Percentiles rank a stretch among this genome's conserved stretches.
phyloP scores from a whole-genome alignment of 2,113 vertebrate genomes.

The Myodes glareolus region DNA sequence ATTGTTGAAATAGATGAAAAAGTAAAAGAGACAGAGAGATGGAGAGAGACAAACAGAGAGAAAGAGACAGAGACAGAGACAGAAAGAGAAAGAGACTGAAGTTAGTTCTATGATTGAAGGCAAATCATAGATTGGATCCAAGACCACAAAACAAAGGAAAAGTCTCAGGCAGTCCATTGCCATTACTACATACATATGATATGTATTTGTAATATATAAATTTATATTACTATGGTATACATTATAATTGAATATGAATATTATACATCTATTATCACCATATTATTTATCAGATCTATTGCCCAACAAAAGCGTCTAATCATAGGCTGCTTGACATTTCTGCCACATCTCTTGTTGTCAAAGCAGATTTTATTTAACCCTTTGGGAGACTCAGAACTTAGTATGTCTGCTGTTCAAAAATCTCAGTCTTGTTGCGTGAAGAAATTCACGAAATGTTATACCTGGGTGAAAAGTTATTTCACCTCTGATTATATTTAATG shows the following conservation, averaged over 20 bases:
- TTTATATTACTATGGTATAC: not conserved
- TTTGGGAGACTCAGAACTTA: constrained; percentile 3
- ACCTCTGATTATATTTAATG: constrained; percentile 10
- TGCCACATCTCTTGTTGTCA: not conserved
- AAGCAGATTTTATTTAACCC: not conserved
- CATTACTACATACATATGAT: not conserved
- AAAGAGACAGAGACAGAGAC: no score
- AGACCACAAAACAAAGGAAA: not conserved
- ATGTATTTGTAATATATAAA: not conserved
- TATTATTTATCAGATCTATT: not conserved
- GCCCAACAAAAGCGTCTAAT: not conserved
- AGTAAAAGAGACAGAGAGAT: not conserved
- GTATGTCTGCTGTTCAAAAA: constrained; percentile 20
- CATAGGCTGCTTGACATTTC: not conserved
- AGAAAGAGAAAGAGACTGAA: not conserved
- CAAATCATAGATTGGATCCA: not conserved
- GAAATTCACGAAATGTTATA: not conserved
- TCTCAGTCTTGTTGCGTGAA: not conserved
- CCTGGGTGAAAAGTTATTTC: not conserved
- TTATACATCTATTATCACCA: not conserved
- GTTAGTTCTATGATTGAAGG: not conserved
- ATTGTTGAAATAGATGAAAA: not conserved
- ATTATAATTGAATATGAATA: not conserved
- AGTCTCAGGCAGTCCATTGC: not conserved
- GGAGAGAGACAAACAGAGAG: not conserved